phyloP scores from a whole-genome alignment of 2,888 invertebrate species.

The Desoria tigrina region DNA sequence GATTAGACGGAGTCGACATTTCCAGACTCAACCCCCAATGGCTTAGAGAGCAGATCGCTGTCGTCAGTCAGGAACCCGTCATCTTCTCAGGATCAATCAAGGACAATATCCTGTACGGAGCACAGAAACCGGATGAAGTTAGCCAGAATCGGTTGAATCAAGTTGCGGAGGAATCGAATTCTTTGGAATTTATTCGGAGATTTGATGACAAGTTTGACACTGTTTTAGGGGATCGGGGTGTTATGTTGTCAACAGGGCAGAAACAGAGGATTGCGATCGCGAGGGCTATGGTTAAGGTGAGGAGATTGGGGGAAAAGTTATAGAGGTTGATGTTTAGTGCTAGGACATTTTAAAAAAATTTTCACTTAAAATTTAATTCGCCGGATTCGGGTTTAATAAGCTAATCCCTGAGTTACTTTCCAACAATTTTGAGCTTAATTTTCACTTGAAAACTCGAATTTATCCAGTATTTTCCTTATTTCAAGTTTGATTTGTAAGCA shows the following conservation, averaged over 20 bases:
- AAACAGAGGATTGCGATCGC: conserved; percentile 88
- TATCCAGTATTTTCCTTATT: too few species aligned
- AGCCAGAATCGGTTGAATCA: conserved; percentile 58
- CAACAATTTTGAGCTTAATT: background rate
- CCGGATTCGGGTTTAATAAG: too few species aligned
- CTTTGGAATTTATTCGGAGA: conserved; percentile 73
- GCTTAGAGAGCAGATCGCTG: conserved; percentile 82
- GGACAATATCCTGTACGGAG: conserved; percentile 89
- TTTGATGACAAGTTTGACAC: conserved; percentile 74
- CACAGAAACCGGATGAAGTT: conserved; percentile 61
- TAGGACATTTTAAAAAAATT: too few species aligned
- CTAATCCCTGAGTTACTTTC: too few species aligned
- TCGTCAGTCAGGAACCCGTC: conserved; percentile 92
- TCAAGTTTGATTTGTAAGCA: too few species aligned
- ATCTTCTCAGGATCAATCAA: conserved; percentile 86
- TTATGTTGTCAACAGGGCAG: conserved; percentile 88
- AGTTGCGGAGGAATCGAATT: conserved; percentile 80
- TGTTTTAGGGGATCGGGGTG: conserved; percentile 83
- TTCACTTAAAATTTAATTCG: too few species aligned
- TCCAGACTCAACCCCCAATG: conserved; percentile 75
- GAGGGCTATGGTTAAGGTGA: conserved; percentile 81
- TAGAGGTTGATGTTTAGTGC: too few species aligned
- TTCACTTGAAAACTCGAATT: too few species aligned
- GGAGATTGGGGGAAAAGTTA: too few species aligned
- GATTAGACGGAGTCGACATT: conserved; percentile 76